Conservation (phyloP, 2,797 vertebrate genomes). For the Tokudaia tokunoshimensis region DNA sequence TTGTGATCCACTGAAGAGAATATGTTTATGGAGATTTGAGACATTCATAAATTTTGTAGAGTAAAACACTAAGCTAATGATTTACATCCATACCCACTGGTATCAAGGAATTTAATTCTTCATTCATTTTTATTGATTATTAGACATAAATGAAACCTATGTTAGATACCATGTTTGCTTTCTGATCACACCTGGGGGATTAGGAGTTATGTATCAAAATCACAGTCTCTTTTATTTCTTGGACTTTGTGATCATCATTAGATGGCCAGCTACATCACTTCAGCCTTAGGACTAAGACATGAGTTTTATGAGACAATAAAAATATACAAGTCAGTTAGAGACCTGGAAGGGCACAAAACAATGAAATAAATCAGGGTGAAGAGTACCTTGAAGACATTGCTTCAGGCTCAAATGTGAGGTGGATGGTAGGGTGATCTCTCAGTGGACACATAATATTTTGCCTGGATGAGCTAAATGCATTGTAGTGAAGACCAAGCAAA, state of each 20-base stretch:
- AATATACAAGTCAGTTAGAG: background rate
- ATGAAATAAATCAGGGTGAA: background rate
- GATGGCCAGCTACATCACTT: background rate
- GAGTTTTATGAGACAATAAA: slow-evolving; percentile 10
- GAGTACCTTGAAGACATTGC: background rate
- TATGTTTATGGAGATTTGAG: background rate
- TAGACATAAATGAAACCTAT: background rate
- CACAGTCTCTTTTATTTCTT: background rate
- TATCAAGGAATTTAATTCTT: background rate
- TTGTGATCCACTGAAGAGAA: background rate
- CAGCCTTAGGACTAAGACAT: background rate
- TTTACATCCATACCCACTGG: background rate
- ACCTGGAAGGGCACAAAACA: background rate
- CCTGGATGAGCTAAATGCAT: background rate
- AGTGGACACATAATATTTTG: background rate
- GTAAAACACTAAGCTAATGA: background rate
- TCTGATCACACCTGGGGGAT: background rate
- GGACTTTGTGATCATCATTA: background rate
- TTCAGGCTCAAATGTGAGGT: background rate
- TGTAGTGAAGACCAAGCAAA: background rate
- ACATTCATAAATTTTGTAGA: background rate
- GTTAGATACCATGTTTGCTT: background rate
- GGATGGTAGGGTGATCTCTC: background rate
- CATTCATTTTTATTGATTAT: background rate
- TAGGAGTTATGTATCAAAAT: background rate